phyloP scores from a whole-genome alignment of 2,888 invertebrate species.

The Drymonia ruficornis region DNA sequence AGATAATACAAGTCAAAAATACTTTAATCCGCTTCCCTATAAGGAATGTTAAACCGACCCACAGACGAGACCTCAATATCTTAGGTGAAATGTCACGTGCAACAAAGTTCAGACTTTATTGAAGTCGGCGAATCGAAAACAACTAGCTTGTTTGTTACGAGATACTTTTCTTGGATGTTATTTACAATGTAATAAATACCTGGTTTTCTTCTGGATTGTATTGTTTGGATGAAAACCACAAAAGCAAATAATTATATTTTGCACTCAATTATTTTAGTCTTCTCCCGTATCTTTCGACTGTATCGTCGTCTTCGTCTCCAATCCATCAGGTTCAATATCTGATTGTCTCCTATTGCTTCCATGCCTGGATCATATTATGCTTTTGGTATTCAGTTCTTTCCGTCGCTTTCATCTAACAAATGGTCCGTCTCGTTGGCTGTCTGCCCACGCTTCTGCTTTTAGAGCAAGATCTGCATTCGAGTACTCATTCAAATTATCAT shows the following conservation, averaged over 20 bases:
- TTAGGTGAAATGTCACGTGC: slow-evolving; percentile 14
- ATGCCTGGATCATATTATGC: background rate
- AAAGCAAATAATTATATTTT: too few species aligned
- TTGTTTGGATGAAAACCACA: too few species aligned
- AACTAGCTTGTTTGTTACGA: background rate
- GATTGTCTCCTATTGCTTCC: too few species aligned
- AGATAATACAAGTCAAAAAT: slow-evolving; percentile 18
- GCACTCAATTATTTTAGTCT: too few species aligned
- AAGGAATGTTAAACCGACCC: slow-evolving; percentile 7
- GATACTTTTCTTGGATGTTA: background rate
- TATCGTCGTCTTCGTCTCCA: too few species aligned
- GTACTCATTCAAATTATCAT: background rate
- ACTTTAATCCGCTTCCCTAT: slow-evolving; percentile 25
- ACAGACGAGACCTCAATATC: background rate
- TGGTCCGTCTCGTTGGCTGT: background rate
- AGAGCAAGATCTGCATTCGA: background rate
- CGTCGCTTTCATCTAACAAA: background rate
- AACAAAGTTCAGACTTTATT: slow-evolving; percentile 15
- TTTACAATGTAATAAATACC: background rate
- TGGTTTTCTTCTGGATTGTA: too few species aligned
- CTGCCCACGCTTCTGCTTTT: background rate
- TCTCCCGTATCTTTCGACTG: too few species aligned
- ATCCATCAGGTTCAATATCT: too few species aligned
- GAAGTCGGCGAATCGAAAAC: slow-evolving; percentile 5
- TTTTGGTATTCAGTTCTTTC: background rate